These are phyloP conservation scores for Zygaena filipendulae DNA, from an alignment of 2,888 invertebrate genomes.

Conservation along the genomic window DNA sequence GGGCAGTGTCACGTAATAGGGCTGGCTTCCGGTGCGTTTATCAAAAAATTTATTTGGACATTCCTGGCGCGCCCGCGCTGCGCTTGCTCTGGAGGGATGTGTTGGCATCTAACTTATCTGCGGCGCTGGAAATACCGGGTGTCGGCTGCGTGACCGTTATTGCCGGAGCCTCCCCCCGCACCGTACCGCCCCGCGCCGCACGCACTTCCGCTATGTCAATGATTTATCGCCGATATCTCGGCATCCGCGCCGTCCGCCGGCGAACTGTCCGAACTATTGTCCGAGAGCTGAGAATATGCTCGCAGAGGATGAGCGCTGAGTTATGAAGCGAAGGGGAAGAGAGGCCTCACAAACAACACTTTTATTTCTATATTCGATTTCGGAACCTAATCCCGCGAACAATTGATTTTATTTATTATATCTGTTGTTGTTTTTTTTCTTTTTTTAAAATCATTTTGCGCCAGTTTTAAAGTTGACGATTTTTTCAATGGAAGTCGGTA, in stretches of 20 bases:
- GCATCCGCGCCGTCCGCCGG: constrained; percentile 55
- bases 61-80: constrained; percentile 49
- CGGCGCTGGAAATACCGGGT: constrained; percentile 53
- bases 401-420: no score
- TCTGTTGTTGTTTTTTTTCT: no score
- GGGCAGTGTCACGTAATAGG: constrained; percentile 61
- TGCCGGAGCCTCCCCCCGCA: constrained; percentile 34
- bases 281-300: constrained; percentile 48
- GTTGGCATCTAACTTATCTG: constrained; percentile 67
- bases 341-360: constrained; percentile 17
- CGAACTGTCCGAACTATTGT: constrained; percentile 59
- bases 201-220: constrained; percentile 65
- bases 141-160: constrained; percentile 52
- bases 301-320: constrained; percentile 49
- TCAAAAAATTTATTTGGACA: constrained; percentile 65
- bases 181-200: constrained; percentile 29
- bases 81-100: constrained; percentile 46
- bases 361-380: constrained; percentile 30
- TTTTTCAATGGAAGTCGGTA: no score
- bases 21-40: constrained; percentile 60
- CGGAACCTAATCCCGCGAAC: constrained; percentile 31
- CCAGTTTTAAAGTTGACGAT: no score
- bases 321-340: constrained; percentile 33
- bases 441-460: no score
- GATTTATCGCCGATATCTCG: constrained; percentile 57